These are phyloP conservation scores for Dryobota labecula DNA, from an alignment of 2,888 invertebrate species.

Conservation along the genomic window DNA sequence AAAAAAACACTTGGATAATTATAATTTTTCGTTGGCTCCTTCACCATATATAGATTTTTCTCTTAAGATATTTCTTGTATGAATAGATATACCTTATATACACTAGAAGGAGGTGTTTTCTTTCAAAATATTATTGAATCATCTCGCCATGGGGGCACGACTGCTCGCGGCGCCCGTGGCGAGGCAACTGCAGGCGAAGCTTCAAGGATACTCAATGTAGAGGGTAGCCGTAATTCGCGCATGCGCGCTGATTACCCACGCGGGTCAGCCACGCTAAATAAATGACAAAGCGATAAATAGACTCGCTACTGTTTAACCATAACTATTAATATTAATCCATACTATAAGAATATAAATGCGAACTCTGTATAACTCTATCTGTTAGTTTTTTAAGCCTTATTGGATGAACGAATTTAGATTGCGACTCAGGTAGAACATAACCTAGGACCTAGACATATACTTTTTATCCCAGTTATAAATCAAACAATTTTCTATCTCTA, in stretches of 20 bases:
- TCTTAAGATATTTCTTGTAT: too few relatives aligned
- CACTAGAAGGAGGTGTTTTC: too few relatives aligned
- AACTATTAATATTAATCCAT: neutral
- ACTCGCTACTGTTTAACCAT: neutral
- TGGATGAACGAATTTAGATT: neutral
- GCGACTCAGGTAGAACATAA: neutral
- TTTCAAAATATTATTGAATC: neutral
- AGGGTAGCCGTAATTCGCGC: neutral
- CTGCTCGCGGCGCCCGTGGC: neutral
- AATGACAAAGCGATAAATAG: neutral
- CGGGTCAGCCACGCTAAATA: neutral
- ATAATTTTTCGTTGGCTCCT: too few relatives aligned
- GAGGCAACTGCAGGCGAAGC: neutral
- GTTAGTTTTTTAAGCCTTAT: neutral
- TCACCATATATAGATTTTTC: too few relatives aligned
- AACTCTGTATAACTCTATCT: neutral
- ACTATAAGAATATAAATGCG: neutral
- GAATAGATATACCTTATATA: too few relatives aligned
- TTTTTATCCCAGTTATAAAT: neutral
- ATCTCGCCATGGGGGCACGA: neutral
- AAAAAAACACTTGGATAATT: too few relatives aligned
- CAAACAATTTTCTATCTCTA: neutral
- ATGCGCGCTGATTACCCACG: neutral
- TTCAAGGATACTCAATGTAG: neutral
- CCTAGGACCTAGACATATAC: neutral